phyloP scores from a whole-genome alignment of 2,888 invertebrate species.

The Nomada ferruginata region DNA sequence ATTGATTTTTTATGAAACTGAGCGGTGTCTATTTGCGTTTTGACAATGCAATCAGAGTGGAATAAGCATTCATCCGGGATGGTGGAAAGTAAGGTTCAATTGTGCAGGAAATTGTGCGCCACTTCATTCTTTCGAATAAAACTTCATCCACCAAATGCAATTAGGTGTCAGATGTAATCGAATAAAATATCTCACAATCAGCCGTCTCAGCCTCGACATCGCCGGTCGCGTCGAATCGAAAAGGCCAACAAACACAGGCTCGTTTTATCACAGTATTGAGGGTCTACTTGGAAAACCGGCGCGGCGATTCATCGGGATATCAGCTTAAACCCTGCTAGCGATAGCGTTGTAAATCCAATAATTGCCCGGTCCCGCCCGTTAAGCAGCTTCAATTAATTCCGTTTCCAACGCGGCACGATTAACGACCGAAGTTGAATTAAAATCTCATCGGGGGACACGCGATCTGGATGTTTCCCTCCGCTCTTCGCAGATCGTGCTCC shows the following conservation, averaged over 20 bases:
- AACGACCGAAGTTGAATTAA: constrained; percentile 73
- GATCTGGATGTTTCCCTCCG: background rate
- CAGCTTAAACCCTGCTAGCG: constrained; percentile 66
- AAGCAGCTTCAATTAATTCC: constrained; percentile 75
- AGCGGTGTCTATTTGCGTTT: background rate
- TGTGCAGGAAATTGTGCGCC: too few species aligned
- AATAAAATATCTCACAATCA: constrained; percentile 10
- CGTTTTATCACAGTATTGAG: constrained; percentile 35
- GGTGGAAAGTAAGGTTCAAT: too few species aligned
- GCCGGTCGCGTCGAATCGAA: background rate
- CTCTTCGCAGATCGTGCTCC: background rate
- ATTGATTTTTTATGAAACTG: constrained; percentile 14
- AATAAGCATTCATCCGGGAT: too few species aligned
- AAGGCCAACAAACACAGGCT: constrained; percentile 11
- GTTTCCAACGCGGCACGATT: constrained; percentile 66
- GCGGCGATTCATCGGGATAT: constrained; percentile 65
- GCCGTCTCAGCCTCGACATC: background rate
- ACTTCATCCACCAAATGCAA: background rate
- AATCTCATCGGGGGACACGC: constrained; percentile 65
- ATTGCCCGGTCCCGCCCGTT: constrained; percentile 67
- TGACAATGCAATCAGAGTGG: background rate
- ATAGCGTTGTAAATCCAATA: constrained; percentile 74
- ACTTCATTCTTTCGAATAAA: background rate
- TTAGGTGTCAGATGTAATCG: background rate
- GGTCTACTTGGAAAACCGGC: constrained; percentile 34